Conservation (phyloP, 2,113 vertebrate genomes). For the Picathartes gymnocephalus region DNA sequence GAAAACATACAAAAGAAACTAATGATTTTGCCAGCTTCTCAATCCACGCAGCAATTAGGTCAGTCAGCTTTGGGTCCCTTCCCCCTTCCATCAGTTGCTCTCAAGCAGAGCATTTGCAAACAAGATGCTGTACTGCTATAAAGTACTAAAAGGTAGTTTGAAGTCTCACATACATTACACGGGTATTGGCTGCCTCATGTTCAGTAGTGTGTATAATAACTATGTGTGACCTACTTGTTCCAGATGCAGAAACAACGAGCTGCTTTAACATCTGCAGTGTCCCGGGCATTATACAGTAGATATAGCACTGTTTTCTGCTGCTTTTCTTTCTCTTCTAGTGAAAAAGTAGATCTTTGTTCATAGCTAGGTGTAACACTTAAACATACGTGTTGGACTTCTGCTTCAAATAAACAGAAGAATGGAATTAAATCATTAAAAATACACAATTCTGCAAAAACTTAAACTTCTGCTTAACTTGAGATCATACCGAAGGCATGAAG, state of each 20-base stretch:
- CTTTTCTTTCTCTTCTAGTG: background rate
- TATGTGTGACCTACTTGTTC: constrained; percentile 51
- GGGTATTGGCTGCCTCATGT: constrained; percentile 26
- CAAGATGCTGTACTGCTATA: background rate
- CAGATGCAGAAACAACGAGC: constrained; percentile 23
- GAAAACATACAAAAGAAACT: background rate
- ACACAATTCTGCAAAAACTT: background rate
- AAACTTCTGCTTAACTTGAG: background rate
- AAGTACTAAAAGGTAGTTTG: constrained; percentile 38
- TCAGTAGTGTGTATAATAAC: constrained; percentile 52
- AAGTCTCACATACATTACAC: constrained; percentile 20
- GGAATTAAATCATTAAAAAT: background rate
- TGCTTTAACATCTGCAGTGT: background rate
- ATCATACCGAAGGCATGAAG: background rate
- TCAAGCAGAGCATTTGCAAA: constrained; percentile 37
- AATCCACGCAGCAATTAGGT: constrained; percentile 34
- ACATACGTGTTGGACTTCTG: background rate
- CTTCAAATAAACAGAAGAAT: background rate
- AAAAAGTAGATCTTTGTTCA: background rate
- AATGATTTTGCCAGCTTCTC: constrained; percentile 18
- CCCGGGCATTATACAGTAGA: background rate
- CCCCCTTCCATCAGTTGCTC: constrained; percentile 18
- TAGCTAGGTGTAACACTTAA: background rate
- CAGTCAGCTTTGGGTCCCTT: background rate
- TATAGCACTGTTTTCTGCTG: background rate